phyloP scores from a whole-genome alignment of 2,888 invertebrate genomes.

The Standfussiana lucernea region DNA sequence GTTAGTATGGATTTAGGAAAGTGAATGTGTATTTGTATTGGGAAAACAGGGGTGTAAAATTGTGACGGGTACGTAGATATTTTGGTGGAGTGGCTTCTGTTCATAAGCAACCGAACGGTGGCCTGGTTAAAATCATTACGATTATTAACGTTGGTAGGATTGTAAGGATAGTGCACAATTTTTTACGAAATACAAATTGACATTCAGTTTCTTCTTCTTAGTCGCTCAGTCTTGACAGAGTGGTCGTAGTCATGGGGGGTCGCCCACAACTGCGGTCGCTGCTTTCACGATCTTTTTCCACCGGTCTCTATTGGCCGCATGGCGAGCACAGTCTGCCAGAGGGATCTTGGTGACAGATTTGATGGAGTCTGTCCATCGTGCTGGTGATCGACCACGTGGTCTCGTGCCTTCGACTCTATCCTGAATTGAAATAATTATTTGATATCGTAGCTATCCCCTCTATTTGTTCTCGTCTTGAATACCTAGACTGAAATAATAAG shows the following conservation, averaged over 20 bases:
- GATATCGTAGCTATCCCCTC: not conserved
- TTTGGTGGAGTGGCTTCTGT: not conserved
- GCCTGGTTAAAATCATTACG: not conserved
- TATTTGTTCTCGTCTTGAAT: not conserved
- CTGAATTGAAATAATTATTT: too few species aligned
- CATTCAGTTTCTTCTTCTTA: too few species aligned
- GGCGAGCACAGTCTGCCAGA: too few species aligned
- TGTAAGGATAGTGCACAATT: not conserved
- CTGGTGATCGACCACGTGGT: too few species aligned
- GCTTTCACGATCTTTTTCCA: too few species aligned
- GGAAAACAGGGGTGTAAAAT: constrained; percentile 24
- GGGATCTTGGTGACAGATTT: too few species aligned
- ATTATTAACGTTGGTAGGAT: not conserved
- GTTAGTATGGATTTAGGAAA: constrained; percentile 61
- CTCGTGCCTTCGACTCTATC: too few species aligned
- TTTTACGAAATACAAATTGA: not conserved
- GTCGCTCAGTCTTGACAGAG: too few species aligned
- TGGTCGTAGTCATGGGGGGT: too few species aligned
- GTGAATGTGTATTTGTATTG: constrained; percentile 54
- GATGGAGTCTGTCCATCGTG: too few species aligned
- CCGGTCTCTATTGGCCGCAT: too few species aligned
- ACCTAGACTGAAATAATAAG: not conserved
- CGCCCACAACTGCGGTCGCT: too few species aligned
- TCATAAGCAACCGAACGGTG: not conserved
- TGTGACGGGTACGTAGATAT: not conserved